phyloP scores from a whole-genome alignment of 1,140 invertebrate species.

The Arctopsyche grandis region DNA sequence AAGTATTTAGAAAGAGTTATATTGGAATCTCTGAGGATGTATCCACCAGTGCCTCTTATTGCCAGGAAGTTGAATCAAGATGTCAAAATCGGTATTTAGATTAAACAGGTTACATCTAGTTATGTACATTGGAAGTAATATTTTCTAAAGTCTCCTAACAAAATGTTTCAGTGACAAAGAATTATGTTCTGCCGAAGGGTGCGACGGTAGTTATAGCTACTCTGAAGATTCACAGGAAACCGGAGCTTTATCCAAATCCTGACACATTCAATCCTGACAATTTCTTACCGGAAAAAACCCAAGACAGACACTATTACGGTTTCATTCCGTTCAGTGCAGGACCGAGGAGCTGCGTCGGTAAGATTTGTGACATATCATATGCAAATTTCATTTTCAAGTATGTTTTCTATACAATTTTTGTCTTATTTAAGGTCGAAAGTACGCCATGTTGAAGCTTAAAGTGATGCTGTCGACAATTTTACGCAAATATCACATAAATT shows the following conservation, averaged over 20 bases:
- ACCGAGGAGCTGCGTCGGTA: slow-evolving; percentile 84
- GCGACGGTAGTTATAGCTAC: slow-evolving; percentile 74
- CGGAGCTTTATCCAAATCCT: slow-evolving; percentile 79
- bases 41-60: slow-evolving; percentile 86
- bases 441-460: slow-evolving; percentile 88
- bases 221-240: slow-evolving; percentile 75
- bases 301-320: slow-evolving; percentile 82
- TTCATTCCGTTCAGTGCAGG: slow-evolving; percentile 90
- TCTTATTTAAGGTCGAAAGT: slow-evolving; percentile 76
- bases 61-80: slow-evolving; percentile 78
- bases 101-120: background rate
- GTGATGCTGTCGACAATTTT: slow-evolving; percentile 87
- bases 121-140: background rate
- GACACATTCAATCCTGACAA: slow-evolving; percentile 86
- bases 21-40: slow-evolving; percentile 85
- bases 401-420: background rate
- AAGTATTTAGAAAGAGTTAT: slow-evolving; percentile 87
- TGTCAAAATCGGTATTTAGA: slow-evolving; percentile 68
- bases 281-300: slow-evolving; percentile 81
- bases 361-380: slow-evolving; percentile 54
- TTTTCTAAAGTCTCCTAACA: background rate
- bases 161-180: slow-evolving; percentile 61
- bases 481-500: slow-evolving; percentile 79
- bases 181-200: slow-evolving; percentile 72
- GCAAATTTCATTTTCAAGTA: background rate